phyloP scores from a whole-genome alignment of 2,113 vertebrate species.

The Cyanistes caeruleus region DNA sequence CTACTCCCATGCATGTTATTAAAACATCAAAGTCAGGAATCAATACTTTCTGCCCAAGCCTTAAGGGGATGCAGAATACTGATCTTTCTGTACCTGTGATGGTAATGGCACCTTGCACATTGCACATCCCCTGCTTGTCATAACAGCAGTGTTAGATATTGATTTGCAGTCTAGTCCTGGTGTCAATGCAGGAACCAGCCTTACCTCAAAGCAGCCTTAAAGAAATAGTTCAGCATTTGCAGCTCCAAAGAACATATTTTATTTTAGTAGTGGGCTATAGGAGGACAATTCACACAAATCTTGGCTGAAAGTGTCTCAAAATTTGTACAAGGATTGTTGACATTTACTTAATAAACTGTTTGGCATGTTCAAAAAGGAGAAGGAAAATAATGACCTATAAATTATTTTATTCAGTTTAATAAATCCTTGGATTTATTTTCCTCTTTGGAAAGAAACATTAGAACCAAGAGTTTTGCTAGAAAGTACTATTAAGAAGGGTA shows the following conservation, averaged over 20 bases:
- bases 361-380: not conserved
- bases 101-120: not conserved
- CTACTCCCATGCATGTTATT: not conserved
- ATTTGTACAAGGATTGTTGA: not conserved
- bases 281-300: not conserved
- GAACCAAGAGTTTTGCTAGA: not conserved
- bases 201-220: not conserved
- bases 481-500: not conserved
- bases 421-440: not conserved
- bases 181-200: not conserved
- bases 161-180: not conserved
- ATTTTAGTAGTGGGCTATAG: not conserved
- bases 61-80: not conserved
- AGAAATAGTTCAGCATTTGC: not conserved
- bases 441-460: not conserved
- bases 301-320: not conserved
- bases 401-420: not conserved
- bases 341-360: not conserved
- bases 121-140: not conserved
- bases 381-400: not conserved
- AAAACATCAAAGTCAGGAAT: not conserved
- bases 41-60: not conserved
- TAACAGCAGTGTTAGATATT: not conserved
- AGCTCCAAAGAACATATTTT: not conserved
- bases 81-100: not conserved